Evolutionary conservation across 2,797 vertebrate genomes (phyloP), one percentile per base, ranked within the genome.

Genomic region (Pseudopleuronectes americanus): DNA sequence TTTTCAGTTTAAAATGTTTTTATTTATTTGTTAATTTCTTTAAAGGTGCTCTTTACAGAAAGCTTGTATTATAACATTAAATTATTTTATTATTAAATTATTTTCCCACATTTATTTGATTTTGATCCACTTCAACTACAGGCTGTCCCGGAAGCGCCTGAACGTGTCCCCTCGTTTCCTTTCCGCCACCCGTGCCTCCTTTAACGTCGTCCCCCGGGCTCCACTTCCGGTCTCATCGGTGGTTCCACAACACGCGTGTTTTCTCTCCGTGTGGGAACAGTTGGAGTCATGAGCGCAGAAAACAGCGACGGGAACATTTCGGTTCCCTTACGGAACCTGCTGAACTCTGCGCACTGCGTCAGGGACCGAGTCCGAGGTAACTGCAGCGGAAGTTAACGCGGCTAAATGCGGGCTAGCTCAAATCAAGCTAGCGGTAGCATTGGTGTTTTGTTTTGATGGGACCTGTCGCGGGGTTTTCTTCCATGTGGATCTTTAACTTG

Each of bases 341-440:
- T 90, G 9, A 94, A 94, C 85, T 89, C 90, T 19, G 66, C 94
- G 54, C 89, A 85, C 64, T 90, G 90, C 23, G 45, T 93, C 19
- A 80, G 90, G 71, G 94, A 93, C 21, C 80, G 91, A 56, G 92
- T 94, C 53, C 77, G 88, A 91, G 94, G 94, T 94, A 87, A 61
- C 68, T 24, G 9, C 10, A 13, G 36, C 36, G 2, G 33, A 10
- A 36, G 33, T 9, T 0, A 1, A 17, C 16, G 4, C 1, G 0
- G 36, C 36, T 38, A 38, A 38, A 13, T 12, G 17, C 17, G 1
- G 4, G 43, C 43, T 45, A 45, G 43, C 43, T 45, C 17, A 17
- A 2, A 23, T 24, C 12, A 1, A 23, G 74, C 66, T 74, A 66
- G 60, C 43, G 1, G 21, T 38, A 62, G 53, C 53, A 12, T 41